Conservation (phyloP, 2,888 invertebrate species). For the Glyphotaelius pellucidus region DNA sequence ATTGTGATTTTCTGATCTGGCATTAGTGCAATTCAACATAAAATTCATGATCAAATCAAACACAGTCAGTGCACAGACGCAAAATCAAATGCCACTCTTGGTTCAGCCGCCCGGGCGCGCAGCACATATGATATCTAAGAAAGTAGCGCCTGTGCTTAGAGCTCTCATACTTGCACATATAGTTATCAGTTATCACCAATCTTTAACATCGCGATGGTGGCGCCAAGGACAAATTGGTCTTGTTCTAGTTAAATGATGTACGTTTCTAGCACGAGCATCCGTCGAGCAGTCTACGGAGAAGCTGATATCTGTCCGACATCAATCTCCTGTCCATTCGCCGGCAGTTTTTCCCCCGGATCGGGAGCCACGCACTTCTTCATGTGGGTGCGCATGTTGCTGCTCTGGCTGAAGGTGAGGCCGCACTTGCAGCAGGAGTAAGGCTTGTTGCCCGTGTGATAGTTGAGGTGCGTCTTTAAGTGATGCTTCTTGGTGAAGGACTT, state of each 20-base stretch:
- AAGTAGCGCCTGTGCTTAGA: too few relatives aligned
- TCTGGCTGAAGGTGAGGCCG: slow-evolving; percentile 88
- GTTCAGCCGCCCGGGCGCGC: not conserved
- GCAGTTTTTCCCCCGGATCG: not conserved
- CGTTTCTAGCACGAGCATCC: not conserved
- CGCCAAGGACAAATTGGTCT: too few relatives aligned
- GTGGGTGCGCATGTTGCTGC: slow-evolving; percentile 92
- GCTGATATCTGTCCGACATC: not conserved
- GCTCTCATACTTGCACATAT: too few relatives aligned
- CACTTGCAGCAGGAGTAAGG: slow-evolving; percentile 87
- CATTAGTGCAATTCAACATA: too few relatives aligned
- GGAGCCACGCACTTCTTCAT: slow-evolving; percentile 82
- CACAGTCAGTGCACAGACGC: too few relatives aligned
- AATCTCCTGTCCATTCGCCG: not conserved
- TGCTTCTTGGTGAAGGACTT: slow-evolving; percentile 93
- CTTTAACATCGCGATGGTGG: too few relatives aligned
- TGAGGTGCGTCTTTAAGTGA: slow-evolving; percentile 89
- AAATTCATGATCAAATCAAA: too few relatives aligned
- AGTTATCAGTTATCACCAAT: too few relatives aligned
- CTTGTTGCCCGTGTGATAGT: slow-evolving; percentile 90
- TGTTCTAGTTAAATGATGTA: not conserved
- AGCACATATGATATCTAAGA: too few relatives aligned
- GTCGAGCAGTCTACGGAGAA: not conserved
- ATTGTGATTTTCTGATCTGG: too few relatives aligned
- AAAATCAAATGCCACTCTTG: not conserved